phyloP scores from a whole-genome alignment of 1,140 invertebrate species.

The Drosophila leontia region DNA sequence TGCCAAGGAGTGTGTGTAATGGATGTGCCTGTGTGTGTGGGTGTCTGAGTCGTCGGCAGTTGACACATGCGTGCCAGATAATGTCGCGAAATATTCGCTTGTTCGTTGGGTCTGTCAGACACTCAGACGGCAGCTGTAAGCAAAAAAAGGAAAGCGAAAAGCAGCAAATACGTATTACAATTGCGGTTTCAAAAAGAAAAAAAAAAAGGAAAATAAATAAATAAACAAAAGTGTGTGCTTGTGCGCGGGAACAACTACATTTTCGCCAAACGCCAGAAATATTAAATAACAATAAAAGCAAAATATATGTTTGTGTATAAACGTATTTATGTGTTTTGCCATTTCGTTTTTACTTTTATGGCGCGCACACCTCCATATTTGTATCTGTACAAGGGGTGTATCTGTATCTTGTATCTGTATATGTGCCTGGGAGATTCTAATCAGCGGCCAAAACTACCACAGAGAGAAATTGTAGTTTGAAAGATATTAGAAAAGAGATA shows the following conservation, averaged over 20 bases:
- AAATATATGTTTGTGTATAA: constrained; percentile 61
- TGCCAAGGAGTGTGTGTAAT: constrained; percentile 2
- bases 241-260: constrained; percentile 63
- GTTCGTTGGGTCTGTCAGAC: constrained; percentile 41
- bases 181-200: constrained; percentile 36
- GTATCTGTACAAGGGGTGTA: constrained; percentile 12
- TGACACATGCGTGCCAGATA: constrained; percentile 79
- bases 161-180: constrained; percentile 35
- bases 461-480: neutral
- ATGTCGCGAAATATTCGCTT: constrained; percentile 61
- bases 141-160: constrained; percentile 24
- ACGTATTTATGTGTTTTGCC: constrained; percentile 73
- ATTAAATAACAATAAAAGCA: constrained; percentile 79
- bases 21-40: constrained; percentile 3
- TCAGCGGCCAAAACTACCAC: constrained; percentile 61
- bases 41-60: constrained; percentile 57
- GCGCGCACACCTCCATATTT: constrained; percentile 43
- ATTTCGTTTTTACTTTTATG: constrained; percentile 66
- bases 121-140: constrained; percentile 55
- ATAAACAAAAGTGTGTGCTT: constrained; percentile 9
- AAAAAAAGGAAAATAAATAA: neutral
- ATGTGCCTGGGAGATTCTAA: constrained; percentile 65
- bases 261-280: constrained; percentile 75
- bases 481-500: neutral
- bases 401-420: constrained; percentile 29